Percentiles rank a stretch among this genome's conserved stretches.
Evolutionary conservation across 2,797 vertebrate genomes (phyloP).

Genomic region (Nyctalus aviator): DNA sequence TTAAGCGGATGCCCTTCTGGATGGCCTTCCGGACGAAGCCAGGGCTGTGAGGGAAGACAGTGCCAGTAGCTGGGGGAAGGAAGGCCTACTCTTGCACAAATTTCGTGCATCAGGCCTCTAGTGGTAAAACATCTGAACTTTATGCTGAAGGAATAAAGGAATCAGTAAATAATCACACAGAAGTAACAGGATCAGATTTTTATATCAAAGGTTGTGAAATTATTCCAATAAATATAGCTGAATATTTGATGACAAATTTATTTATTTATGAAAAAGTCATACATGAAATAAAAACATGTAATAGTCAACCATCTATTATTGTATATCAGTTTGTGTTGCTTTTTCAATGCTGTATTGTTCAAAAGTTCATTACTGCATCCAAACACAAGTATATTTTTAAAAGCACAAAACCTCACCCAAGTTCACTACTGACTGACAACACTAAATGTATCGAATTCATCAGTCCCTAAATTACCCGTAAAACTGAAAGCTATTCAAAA

Average conservation of each 20-base stretch:
- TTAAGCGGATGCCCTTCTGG: too few relatives aligned
- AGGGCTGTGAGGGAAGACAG: too few relatives aligned
- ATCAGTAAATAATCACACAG: not conserved
- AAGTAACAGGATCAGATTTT: not conserved
- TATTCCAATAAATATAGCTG: slow-evolving; percentile 25
- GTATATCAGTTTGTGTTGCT: not conserved
- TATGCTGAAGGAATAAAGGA: slow-evolving; percentile 3
- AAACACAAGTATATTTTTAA: slow-evolving; percentile 1
- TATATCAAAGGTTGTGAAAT: not conserved
- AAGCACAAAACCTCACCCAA: slow-evolving; percentile 42
- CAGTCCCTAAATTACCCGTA: not conserved
- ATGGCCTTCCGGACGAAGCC: too few relatives aligned
- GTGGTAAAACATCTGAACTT: slow-evolving; percentile 1
- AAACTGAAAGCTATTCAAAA: not conserved
- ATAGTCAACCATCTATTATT: not conserved
- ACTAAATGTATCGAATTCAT: slow-evolving; percentile 17
- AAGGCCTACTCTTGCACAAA: too few relatives aligned
- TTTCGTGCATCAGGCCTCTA: too few relatives aligned
- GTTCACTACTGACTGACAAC: not conserved
- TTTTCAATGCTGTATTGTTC: slow-evolving; percentile 5
- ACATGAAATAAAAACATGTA: slow-evolving; percentile 11
- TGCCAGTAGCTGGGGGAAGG: too few relatives aligned
- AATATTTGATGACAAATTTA: not conserved
- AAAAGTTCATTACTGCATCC: not conserved
- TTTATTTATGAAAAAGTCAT: not conserved